Percentiles rank a stretch among this genome's conserved stretches.
These are phyloP conservation scores for Ptychobarbus kaznakovi DNA, from an alignment of 2,797 vertebrate species.

Conservation along the genomic window DNA sequence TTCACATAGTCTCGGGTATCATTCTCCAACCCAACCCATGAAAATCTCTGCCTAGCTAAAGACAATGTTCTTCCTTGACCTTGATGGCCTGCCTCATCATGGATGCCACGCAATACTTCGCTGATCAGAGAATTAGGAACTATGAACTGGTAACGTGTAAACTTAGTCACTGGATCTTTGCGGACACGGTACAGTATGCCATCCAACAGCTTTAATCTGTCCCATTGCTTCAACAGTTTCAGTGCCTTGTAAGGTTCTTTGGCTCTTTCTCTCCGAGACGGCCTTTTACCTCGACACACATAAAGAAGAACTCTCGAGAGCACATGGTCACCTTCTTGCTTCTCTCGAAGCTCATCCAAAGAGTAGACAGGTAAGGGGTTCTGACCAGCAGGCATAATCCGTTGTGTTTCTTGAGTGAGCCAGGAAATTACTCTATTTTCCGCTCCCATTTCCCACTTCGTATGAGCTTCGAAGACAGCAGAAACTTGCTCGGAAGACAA, in stretches of 20 bases:
- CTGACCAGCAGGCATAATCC: neutral
- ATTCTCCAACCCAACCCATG: too few species aligned
- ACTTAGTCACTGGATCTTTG: too few species aligned
- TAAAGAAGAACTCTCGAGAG: conserved; percentile 19
- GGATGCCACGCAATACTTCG: too few species aligned
- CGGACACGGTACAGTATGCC: too few species aligned
- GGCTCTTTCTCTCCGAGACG: conserved; percentile 17
- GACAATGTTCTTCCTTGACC: too few species aligned
- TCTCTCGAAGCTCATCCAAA: conserved; percentile 24
- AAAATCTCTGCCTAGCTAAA: too few species aligned
- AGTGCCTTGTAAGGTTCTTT: neutral
- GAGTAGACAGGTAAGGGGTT: neutral
- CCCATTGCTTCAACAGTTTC: too few species aligned
- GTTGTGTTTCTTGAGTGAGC: neutral
- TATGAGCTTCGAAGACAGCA: neutral
- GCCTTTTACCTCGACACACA: neutral
- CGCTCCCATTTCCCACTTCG: neutral
- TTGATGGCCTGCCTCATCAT: too few species aligned
- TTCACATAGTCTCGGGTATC: too few species aligned
- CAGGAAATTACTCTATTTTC: neutral
- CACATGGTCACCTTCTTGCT: conserved; percentile 19
- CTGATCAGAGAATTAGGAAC: too few species aligned
- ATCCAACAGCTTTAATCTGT: too few species aligned
- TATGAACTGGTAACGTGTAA: too few species aligned
- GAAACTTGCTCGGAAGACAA: neutral